Percentiles rank a stretch among this genome's conserved stretches.
Evolutionary conservation across 2,113 vertebrate genomes (phyloP).

Genomic region (Bettongia penicillata): DNA sequence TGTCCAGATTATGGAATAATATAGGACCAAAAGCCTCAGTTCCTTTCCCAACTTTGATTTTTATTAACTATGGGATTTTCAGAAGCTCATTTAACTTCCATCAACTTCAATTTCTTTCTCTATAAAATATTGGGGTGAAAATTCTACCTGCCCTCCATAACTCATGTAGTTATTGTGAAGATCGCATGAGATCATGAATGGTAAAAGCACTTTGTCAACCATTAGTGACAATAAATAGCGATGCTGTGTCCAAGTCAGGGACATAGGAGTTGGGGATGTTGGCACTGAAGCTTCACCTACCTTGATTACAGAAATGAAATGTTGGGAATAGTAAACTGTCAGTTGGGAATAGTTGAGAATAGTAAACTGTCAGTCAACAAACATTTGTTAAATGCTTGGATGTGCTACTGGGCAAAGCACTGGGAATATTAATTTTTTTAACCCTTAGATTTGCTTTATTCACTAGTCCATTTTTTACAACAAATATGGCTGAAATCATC

Average conservation of each 20-base stretch:
- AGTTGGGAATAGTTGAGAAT: neutral
- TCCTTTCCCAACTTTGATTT: neutral
- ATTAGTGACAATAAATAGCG: neutral
- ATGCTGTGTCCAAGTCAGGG: neutral
- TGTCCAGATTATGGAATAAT: neutral
- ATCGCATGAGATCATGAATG: neutral
- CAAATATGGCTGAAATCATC: constrained; percentile 88
- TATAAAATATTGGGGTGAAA: neutral
- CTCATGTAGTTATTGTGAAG: neutral
- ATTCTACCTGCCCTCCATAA: neutral
- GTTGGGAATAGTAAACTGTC: neutral
- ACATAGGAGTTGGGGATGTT: neutral
- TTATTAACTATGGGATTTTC: neutral
- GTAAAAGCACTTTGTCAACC: neutral
- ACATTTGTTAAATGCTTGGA: neutral
- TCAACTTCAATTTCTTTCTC: neutral
- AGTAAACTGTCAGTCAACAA: neutral
- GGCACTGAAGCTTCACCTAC: neutral
- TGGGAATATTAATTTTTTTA: constrained; percentile 35
- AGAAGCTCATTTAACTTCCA: neutral
- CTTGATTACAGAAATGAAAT: neutral
- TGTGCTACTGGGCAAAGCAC: neutral
- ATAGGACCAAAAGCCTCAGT: neutral
- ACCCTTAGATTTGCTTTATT: constrained; percentile 84
- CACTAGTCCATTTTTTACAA: constrained; percentile 90